Base-by-base conservation (phyloP, 2,797 vertebrate genomes). In the Oryzias sinensis region DNA sequence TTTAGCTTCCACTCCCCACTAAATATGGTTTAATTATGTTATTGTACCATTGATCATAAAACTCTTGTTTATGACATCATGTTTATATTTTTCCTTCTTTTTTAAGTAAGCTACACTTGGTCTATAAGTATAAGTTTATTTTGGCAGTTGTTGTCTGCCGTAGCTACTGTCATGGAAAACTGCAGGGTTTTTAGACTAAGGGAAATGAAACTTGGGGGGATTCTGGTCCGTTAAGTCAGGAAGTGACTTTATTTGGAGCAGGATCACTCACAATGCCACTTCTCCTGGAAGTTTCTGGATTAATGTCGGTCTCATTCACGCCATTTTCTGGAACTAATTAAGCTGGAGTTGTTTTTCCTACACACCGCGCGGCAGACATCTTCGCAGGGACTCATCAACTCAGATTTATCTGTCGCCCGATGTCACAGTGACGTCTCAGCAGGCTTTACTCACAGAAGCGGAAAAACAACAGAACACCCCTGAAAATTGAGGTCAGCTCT, bases 401-500 rank as follows among this genome's bases (percentile, higher is more conserved):
- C 14, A 11, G 1, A 57, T 45, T 5, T 51, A 52, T 47, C 7
- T 29, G 45, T 22, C 15, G 18, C 8, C 37, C 43, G 22, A 53
- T 27, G 48, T 49, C 62, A 52, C 51, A 46, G 17, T 40, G 43
- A 22, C 5, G 24, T 57, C 52, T 65, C 29, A 27, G n/a, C 48
- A 46, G 37, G 50, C n/a, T 62, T 43, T 45, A 43, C 7, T 20
- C 24, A 53, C n/a, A 9, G 48, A 24, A 56, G 15, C 45, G 15
- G 33, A 57, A 59, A 18, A 42, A 48, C 18, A 22, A 22, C 42
- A 51, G 52, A 56, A 58, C 25, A 47, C 43, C 16, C 18, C 37
- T 53, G 65, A 72, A 65, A 56, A 43, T 15, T 56, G 48, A 63
- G 29, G 49, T 41, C 18, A 5, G 47, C 51, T 56, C 15, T 67